These are phyloP conservation scores for Styela clava DNA, from an alignment of 23 tunicate genomes.

Conservation along the genomic window DNA sequence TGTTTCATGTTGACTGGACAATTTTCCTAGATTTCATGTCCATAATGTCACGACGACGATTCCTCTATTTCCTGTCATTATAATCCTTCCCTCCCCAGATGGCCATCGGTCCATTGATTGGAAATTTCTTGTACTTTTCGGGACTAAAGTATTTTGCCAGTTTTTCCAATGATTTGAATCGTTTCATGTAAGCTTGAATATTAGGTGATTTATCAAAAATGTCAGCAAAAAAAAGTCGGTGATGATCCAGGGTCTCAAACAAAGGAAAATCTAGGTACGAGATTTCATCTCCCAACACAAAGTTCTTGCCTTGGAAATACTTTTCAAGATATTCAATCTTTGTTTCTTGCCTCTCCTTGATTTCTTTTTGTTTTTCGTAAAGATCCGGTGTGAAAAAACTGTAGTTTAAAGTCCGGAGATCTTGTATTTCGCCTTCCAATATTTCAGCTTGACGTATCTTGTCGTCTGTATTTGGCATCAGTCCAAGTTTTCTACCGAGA, in stretches of 20 bases:
- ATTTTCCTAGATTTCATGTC: too few relatives aligned
- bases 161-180: constrained; percentile 27
- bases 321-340: neutral
- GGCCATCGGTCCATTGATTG: constrained; percentile 33
- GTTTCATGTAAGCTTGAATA: constrained; percentile 2
- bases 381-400: constrained; percentile 31
- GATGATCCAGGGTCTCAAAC: constrained; percentile 39
- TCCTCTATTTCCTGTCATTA: constrained; percentile 12
- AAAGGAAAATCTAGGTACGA: constrained; percentile 52
- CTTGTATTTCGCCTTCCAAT: constrained; percentile 27
- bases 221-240: constrained; percentile 26
- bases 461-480: constrained; percentile 22
- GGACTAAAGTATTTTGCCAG: constrained; percentile 42
- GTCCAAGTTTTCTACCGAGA: constrained; percentile 34
- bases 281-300: constrained; percentile 35
- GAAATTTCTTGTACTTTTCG: constrained; percentile 27
- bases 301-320: neutral
- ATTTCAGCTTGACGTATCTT: constrained; percentile 19
- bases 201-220: constrained; percentile 25
- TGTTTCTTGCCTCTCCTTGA: neutral
- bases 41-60: too few relatives aligned
- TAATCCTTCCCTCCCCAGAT: constrained; percentile 47
- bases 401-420: constrained; percentile 5
- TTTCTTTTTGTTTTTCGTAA: neutral
- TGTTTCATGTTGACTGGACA: too few relatives aligned